Percentiles rank a stretch among this genome's conserved stretches.
phyloP scores from a whole-genome alignment of 2,888 invertebrate species.

The Trilocha varians region DNA sequence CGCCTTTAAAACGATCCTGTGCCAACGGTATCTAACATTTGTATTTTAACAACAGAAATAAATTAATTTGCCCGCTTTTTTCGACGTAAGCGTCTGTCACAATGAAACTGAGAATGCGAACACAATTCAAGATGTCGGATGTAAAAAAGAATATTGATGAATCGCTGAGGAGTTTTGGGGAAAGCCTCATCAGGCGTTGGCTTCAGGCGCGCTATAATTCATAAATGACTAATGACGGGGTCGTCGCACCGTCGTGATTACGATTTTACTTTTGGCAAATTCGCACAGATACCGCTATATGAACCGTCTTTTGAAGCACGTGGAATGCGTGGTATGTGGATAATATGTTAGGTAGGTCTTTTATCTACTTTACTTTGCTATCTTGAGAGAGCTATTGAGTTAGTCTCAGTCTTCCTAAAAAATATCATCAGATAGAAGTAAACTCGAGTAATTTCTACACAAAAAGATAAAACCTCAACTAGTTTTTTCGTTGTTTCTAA shows the following conservation, averaged over 20 bases:
- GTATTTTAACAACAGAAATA: not conserved
- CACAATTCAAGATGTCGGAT: not conserved
- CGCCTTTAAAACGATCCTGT: not conserved
- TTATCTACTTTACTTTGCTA: too few relatives aligned
- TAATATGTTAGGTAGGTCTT: not conserved
- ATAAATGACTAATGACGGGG: slow-evolving; percentile 22
- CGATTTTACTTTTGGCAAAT: not conserved
- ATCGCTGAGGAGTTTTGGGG: slow-evolving; percentile 15
- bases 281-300: not conserved
- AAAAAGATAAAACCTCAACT: too few relatives aligned
- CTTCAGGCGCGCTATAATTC: slow-evolving; percentile 13
- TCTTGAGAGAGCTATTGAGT: too few relatives aligned
- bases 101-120: not conserved
- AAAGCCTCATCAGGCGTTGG: slow-evolving; percentile 16
- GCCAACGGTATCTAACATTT: not conserved
- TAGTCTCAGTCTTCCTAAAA: too few relatives aligned
- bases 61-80: not conserved
- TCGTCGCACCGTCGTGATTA: slow-evolving; percentile 10
- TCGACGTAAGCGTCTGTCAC: not conserved
- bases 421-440: too few relatives aligned
- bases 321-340: not conserved
- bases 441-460: too few relatives aligned
- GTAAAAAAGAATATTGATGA: slow-evolving; percentile 3
- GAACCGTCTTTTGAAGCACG: not conserved
- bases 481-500: too few relatives aligned